Percentiles rank a stretch among this genome's conserved stretches.
Conservation (phyloP, 2,888 invertebrate species). For the Apodemia duryi region DNA sequence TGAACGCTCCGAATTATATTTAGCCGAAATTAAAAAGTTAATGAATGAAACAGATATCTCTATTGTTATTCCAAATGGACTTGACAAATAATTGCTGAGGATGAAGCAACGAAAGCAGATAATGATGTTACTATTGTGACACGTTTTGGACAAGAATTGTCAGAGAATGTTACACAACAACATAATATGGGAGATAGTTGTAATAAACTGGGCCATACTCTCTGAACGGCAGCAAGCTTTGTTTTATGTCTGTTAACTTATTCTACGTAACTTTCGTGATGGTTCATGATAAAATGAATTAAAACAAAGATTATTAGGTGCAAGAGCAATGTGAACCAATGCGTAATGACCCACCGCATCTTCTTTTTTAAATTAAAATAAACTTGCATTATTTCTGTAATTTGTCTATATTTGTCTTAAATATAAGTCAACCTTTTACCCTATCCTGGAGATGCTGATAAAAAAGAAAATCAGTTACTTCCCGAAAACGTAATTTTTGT, state of each 20-base stretch:
- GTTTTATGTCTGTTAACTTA: neutral
- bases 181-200: constrained; percentile 43
- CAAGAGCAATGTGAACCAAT: no score
- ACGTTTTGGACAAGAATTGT: constrained; percentile 68
- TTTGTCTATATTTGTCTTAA: no score
- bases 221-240: constrained; percentile 11
- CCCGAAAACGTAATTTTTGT: no score
- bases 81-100: constrained; percentile 59
- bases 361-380: no score
- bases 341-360: no score
- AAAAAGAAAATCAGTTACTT: no score
- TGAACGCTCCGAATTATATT: constrained; percentile 38
- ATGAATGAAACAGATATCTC: constrained; percentile 59
- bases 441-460: no score
- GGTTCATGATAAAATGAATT: no score
- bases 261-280: neutral
- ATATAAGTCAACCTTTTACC: no score
- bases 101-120: constrained; percentile 75
- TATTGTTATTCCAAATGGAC: constrained; percentile 59
- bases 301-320: no score
- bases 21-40: constrained; percentile 45
- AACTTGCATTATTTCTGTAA: no score
- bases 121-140: constrained; percentile 71
- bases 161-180: constrained; percentile 46
- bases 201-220: constrained; percentile 37